These are phyloP conservation scores for Channallabes apus DNA, from an alignment of 2,797 vertebrate species.

Conservation along the genomic window DNA sequence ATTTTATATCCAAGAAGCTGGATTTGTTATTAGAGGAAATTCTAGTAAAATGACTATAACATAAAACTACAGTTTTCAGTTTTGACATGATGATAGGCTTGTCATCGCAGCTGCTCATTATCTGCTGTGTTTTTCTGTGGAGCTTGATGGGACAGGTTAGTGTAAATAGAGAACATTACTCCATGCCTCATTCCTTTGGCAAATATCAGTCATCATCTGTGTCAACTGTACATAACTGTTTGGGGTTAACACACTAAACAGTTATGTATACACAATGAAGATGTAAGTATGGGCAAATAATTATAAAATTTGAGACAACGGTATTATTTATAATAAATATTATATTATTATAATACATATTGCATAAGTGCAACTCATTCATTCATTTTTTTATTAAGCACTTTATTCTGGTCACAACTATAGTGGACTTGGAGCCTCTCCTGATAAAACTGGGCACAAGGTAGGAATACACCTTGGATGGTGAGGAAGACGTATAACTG, in stretches of 20 bases:
- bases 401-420: background rate
- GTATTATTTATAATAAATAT: background rate
- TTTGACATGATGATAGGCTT: slow-evolving; percentile 1
- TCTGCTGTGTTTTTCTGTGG: slow-evolving; percentile 6
- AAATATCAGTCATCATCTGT: slow-evolving; percentile 11
- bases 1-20: background rate
- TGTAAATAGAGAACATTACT: slow-evolving; percentile 14
- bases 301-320: background rate
- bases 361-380: background rate
- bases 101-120: slow-evolving; percentile 2
- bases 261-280: slow-evolving; percentile 7
- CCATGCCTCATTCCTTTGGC: background rate
- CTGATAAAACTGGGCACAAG: background rate
- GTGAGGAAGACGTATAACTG: background rate
- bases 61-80: background rate
- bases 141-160: background rate
- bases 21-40: background rate
- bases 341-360: background rate
- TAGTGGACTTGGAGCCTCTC: background rate
- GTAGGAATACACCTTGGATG: background rate
- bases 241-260: slow-evolving; percentile 8
- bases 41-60: background rate
- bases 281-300: background rate
- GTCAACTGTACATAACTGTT: background rate
- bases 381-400: background rate